Evolutionary conservation across 2,113 vertebrate species (phyloP), one percentile per base, ranked within the genome.

Genomic region (Balaenoptera acutorostrata): DNA sequence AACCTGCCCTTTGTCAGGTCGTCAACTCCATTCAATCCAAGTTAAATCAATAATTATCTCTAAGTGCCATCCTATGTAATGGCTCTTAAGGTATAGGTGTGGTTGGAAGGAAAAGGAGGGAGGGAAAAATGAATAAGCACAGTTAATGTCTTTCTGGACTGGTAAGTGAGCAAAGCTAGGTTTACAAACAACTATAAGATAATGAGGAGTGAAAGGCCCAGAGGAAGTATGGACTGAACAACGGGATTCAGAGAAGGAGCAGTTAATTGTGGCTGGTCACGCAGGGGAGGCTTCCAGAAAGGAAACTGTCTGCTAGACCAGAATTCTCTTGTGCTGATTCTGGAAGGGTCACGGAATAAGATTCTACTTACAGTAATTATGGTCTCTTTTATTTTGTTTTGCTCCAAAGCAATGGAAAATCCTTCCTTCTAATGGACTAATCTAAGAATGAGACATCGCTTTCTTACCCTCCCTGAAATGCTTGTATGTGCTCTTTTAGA

Each of bases 241-340:
- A 12, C 8, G 25, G 29, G 57, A 61, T n/a, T 46, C 66, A 8
- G 14, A 49, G 55, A 78, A 55, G 39, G 23, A 36, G 46, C 20
- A 4, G 0, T 23, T 90, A 20, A 3, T 6, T 17, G 4, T 25
- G 15, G 6, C 23, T 44, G 0, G 6, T 59, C 25, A 44, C 57
- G 23, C 25, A 18, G 29, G 33, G 18, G 29, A 36, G 39, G 15
- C 29, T 75, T 39, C 61, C 55, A 13, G 49, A 46, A 59, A 52
- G 46, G 29, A n/a, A 12, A 20, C 18, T 31, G n/a, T 15, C n/a
- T 44, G 78, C 31, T 10, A 5, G 41, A 46, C 13, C 29, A 8
- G 52, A 69, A n/a, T 44, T 77, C 33, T 23, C 57, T 46, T 23
- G 25, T 21, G 41, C 78, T 36, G 46, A 6, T 33, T 59, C 44